phyloP scores from a whole-genome alignment of 1,140 invertebrate genomes.

The Heliconius melpomene region DNA sequence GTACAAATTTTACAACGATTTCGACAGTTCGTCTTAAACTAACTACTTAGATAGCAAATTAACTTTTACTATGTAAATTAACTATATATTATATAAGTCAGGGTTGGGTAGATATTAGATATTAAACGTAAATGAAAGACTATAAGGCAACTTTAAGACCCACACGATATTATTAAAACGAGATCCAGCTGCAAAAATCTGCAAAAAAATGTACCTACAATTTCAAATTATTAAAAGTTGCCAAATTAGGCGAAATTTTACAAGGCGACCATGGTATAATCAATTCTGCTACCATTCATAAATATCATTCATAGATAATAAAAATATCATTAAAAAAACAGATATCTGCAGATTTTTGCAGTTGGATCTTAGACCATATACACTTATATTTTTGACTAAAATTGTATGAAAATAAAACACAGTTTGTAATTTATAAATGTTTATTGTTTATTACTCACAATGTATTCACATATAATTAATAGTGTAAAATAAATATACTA shows the following conservation, averaged over 20 bases:
- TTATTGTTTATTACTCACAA: neutral
- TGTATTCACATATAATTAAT: neutral
- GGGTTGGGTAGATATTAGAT: constrained; percentile 31
- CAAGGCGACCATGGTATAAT: too few species aligned
- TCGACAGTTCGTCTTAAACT: neutral
- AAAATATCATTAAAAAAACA: too few species aligned
- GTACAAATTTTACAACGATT: constrained; percentile 4
- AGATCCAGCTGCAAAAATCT: too few species aligned
- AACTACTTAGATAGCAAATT: neutral
- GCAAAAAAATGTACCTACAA: too few species aligned
- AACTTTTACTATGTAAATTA: neutral
- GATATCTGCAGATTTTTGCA: too few species aligned
- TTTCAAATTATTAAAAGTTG: too few species aligned
- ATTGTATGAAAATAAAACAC: neutral
- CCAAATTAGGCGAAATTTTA: too few species aligned
- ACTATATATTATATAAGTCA: neutral
- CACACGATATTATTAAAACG: neutral
- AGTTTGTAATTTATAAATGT: neutral
- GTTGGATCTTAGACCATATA: too few species aligned
- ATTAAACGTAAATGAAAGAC: constrained; percentile 34
- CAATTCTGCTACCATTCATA: too few species aligned
- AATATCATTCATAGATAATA: too few species aligned
- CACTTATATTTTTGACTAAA: neutral
- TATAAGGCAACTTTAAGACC: constrained; percentile 22
- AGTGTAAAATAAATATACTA: neutral